Conservation (phyloP, 2,113 vertebrate genomes). For the Acrocephalus kingi region DNA sequence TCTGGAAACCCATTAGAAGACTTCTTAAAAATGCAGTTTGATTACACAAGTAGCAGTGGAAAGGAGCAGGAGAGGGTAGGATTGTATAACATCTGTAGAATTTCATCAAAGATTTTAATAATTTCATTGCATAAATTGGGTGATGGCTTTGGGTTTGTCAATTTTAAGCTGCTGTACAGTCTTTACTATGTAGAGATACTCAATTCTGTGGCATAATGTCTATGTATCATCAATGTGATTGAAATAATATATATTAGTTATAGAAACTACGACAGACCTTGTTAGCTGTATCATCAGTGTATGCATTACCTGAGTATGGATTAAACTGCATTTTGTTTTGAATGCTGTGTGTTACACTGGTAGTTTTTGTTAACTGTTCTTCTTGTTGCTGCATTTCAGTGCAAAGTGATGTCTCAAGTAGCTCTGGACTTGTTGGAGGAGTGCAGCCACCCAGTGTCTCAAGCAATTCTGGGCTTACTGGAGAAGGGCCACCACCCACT, state of each 20-base stretch:
- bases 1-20: not conserved
- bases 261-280: not conserved
- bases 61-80: not conserved
- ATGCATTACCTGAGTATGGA: not conserved
- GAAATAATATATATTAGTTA: not conserved
- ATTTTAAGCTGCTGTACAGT: not conserved
- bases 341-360: not conserved
- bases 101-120: not conserved
- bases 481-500: conserved; percentile 67
- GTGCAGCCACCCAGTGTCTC: conserved; percentile 79
- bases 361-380: not conserved
- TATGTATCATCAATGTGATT: not conserved
- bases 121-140: not conserved
- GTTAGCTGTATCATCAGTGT: not conserved
- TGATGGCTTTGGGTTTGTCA: not conserved
- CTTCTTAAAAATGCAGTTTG: not conserved
- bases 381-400: conserved; percentile 74
- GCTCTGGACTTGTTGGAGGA: conserved; percentile 84
- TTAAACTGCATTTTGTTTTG: not conserved
- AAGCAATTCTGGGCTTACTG: conserved; percentile 70
- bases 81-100: not conserved
- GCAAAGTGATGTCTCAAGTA: conserved; percentile 84
- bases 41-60: not conserved
- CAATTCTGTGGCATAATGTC: not conserved
- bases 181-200: not conserved